Percentiles rank a stretch among this genome's conserved stretches.
These are phyloP conservation scores for Pteropus rufus DNA, from an alignment of 2,797 vertebrate genomes.

Conservation along the genomic window DNA sequence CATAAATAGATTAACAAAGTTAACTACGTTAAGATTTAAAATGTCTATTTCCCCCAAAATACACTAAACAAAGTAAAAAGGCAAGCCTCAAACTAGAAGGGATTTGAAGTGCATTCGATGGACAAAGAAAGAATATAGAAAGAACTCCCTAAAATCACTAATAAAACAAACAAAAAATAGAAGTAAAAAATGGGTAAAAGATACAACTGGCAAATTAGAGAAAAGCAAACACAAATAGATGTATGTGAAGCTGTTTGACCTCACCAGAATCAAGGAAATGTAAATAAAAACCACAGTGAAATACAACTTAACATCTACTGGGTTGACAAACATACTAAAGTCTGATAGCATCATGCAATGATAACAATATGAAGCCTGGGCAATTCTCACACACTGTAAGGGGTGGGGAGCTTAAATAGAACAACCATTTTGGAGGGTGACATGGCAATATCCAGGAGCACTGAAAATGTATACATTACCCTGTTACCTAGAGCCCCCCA, in stretches of 20 bases:
- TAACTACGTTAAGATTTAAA: not conserved
- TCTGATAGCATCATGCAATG: not conserved
- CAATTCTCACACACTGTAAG: not conserved
- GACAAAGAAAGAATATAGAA: not conserved
- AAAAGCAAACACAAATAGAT: conserved; percentile 10
- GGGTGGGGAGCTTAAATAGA: not conserved
- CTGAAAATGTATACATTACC: not conserved
- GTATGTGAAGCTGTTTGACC: not conserved
- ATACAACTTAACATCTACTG: not conserved
- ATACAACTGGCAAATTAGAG: not conserved
- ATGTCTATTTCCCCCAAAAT: not conserved
- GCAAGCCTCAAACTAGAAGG: not conserved
- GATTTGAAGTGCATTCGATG: not conserved
- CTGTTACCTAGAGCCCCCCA: no score
- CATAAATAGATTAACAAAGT: not conserved
- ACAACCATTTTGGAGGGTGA: not conserved
- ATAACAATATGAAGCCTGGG: not conserved
- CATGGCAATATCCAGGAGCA: no score
- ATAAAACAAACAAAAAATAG: not conserved
- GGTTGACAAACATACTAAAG: not conserved
- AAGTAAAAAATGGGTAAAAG: not conserved
- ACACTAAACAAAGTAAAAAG: not conserved
- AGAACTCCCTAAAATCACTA: not conserved
- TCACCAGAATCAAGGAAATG: not conserved
- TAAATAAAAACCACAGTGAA: not conserved